phyloP scores from a whole-genome alignment of 2,113 vertebrate species.

The Theristicus caerulescens region DNA sequence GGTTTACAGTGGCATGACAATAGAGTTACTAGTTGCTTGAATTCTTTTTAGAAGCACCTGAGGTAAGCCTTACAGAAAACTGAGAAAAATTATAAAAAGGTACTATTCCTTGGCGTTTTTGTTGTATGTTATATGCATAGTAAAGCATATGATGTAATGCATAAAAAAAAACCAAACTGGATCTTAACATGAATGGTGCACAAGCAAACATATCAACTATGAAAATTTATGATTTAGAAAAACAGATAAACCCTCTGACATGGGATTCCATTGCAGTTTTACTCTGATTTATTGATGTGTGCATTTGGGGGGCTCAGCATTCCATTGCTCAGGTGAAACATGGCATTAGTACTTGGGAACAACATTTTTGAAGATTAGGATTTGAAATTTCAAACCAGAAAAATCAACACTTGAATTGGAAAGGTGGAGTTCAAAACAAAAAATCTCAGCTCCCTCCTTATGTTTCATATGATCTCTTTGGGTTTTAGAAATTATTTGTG shows the following conservation, averaged over 20 bases:
- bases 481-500: neutral
- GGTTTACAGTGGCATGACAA: neutral
- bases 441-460: neutral
- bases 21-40: neutral
- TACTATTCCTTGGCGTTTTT: neutral
- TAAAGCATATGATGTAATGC: neutral
- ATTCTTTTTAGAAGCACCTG: neutral
- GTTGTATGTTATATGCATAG: neutral
- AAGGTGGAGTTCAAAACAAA: neutral
- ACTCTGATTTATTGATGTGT: neutral
- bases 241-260: neutral
- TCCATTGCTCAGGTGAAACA: neutral
- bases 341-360: fast-evolving
- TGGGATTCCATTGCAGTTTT: neutral
- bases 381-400: neutral
- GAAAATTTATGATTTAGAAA: neutral
- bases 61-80: neutral
- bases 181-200: neutral
- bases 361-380: neutral
- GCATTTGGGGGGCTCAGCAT: neutral
- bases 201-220: neutral
- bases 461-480: neutral
- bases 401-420: neutral
- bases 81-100: neutral
- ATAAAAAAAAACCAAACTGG: neutral